These are phyloP conservation scores for Ctenicera cuprea DNA, from an alignment of 2,888 invertebrate genomes.

Conservation along the genomic window DNA sequence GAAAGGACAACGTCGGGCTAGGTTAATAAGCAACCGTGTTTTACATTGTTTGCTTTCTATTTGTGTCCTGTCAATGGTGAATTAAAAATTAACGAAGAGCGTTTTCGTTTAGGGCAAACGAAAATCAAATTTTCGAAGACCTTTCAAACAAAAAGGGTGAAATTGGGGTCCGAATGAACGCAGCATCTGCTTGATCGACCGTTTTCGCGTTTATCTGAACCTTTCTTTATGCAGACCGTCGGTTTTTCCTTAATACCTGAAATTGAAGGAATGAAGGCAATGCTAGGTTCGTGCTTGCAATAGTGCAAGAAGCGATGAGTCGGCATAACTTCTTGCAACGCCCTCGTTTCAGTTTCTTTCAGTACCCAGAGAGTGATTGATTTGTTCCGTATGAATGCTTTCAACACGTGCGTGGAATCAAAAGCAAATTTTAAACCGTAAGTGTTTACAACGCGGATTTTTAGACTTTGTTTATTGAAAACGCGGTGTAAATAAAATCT, in stretches of 20 bases:
- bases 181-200: conserved; percentile 7
- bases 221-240: conserved; percentile 23
- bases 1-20: neutral
- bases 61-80: neutral
- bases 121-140: neutral
- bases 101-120: neutral
- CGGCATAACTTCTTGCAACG: conserved; percentile 25
- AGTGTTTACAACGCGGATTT: conserved; percentile 8
- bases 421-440: neutral
- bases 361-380: conserved; percentile 27
- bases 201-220: conserved; percentile 11
- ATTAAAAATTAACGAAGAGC: conserved; percentile 1
- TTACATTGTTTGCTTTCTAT: neutral
- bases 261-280: conserved; percentile 6
- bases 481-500: too few species aligned
- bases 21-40: neutral
- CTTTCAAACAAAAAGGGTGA: neutral
- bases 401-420: conserved; percentile 2
- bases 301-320: conserved; percentile 35
- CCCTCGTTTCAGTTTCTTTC: conserved; percentile 21
- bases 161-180: neutral
- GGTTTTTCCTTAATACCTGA: conserved; percentile 21
- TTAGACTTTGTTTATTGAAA: too few species aligned
- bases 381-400: conserved; percentile 24
- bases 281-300: conserved; percentile 29